Base-by-base conservation (phyloP, 2,888 invertebrate genomes). In the Caenorhabditis sp. region DNA sequence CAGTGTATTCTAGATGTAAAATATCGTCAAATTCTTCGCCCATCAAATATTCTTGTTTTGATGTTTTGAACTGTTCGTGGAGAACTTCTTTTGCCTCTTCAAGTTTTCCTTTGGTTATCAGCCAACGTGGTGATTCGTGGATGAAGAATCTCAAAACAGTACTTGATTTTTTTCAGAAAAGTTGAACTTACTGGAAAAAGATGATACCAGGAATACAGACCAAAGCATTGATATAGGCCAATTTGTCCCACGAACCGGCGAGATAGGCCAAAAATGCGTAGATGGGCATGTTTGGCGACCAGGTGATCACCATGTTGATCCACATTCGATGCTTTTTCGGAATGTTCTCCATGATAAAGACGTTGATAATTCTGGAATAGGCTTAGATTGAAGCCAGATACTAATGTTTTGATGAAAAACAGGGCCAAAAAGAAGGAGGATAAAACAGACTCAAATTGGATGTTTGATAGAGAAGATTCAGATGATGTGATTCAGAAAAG, bases 211-310 rank as follows among this genome's bases (percentile, higher is more conserved):
- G 78, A 50, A 78, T 51, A 36, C 76, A 76, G 24, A 76, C 55
- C 5, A 64, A 23, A 8, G 78, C 73, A 50, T 71, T 78, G 24
- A 70, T 66, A 31, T 70, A 64, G 1, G 76, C 70, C 1, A 71
- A 27, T 0, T 19, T 62, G 1, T 31, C 53, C 71, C 71, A 71
- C 50, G 60, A 59, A 3, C 58, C 57, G n/a, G 71, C 66, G n/a
- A 54, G 64, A 58, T 65, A 81, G 1, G 85, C 82, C 27, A 86
- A 66, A 8, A 74, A 64, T 3, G 86, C 77, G 54, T 80, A 79
- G 17, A 83, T 60, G 23, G 85, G 80, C 69, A 83, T 83, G 57
- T 85, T 84, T n/a, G 85, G 85, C 12, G 85, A 85, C 79, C 79
- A 79, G 0, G 79, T 79, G 50, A 79, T 79, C 6, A 68, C 76